These are phyloP conservation scores for Magallana angulata DNA, from an alignment of 1,140 invertebrate genomes.

Conservation along the genomic window DNA sequence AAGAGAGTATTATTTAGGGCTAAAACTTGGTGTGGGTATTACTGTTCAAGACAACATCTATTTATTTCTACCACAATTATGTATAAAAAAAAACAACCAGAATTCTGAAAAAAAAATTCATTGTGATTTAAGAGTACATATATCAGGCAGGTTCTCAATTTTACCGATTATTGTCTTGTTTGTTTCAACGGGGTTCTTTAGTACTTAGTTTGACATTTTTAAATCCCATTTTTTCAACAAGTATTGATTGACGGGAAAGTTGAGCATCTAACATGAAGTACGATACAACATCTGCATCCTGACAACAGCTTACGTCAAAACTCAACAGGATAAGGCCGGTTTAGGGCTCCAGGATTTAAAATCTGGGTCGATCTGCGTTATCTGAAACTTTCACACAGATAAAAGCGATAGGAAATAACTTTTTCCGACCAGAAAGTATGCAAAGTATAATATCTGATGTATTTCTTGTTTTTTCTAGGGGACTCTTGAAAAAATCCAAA, in stretches of 20 bases:
- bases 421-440: not conserved
- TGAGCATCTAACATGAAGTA: constrained; percentile 6
- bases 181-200: not conserved
- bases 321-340: not conserved
- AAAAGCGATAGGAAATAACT: constrained; percentile 13
- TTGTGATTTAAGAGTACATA: too few relatives aligned
- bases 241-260: not conserved
- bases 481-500: not conserved
- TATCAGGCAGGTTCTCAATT: too few relatives aligned
- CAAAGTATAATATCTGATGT: not conserved
- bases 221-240: not conserved
- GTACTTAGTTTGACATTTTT: constrained; percentile 14
- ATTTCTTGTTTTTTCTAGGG: constrained; percentile 18
- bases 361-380: not conserved
- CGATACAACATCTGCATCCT: not conserved
- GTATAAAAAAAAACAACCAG: too few relatives aligned
- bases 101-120: too few relatives aligned
- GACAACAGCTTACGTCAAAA: not conserved
- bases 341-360: not conserved
- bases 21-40: too few relatives aligned
- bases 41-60: too few relatives aligned
- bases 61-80: too few relatives aligned
- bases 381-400: constrained; percentile 3
- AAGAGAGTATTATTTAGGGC: too few relatives aligned
- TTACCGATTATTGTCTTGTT: too few relatives aligned